Evolutionary conservation across 2,797 vertebrate genomes (phyloP).

Genomic region (Falco naumanni): DNA sequence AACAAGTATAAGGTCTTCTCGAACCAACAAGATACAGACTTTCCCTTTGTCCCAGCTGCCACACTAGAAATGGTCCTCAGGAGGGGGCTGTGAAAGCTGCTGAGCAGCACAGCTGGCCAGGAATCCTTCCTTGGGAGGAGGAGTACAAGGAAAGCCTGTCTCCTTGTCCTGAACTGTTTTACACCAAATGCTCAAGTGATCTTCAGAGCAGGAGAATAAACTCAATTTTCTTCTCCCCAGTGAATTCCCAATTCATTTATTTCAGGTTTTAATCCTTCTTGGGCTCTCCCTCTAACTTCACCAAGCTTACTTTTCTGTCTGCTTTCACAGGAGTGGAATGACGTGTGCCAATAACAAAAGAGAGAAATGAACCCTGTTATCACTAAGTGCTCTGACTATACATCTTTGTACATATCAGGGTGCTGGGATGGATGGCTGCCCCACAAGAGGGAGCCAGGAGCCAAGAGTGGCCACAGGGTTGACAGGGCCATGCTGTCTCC

Average conservation of each 20-base stretch:
- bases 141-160: neutral
- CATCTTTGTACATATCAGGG: neutral
- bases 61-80: neutral
- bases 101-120: neutral
- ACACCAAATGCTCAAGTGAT: neutral
- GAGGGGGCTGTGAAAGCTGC: neutral
- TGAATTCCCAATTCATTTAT: neutral
- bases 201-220: neutral
- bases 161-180: neutral
- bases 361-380: neutral
- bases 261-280: neutral
- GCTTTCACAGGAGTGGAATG: neutral
- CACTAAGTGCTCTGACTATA: neutral
- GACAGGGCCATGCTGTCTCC: neutral
- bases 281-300: neutral
- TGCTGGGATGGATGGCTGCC: neutral
- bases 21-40: neutral
- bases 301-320: neutral
- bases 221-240: neutral
- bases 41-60: neutral
- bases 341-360: neutral
- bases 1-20: neutral
- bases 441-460: neutral
- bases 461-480: no score
- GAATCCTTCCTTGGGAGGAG: neutral